These are phyloP conservation scores for Cerceris ruficornis DNA, from an alignment of 2,888 invertebrate species.

Conservation along the genomic window DNA sequence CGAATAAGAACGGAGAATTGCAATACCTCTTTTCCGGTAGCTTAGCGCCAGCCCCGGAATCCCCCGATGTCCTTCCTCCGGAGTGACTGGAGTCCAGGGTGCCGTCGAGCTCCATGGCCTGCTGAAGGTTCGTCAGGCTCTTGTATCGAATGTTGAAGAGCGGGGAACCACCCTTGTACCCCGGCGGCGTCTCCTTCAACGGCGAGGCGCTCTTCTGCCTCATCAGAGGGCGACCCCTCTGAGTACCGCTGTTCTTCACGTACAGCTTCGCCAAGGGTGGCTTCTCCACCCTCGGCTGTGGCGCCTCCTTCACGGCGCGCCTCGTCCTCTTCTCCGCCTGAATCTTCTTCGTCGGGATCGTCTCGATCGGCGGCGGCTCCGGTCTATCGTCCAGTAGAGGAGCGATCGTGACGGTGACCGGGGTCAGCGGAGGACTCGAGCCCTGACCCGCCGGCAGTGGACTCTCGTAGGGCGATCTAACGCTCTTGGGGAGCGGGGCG, in stretches of 20 bases:
- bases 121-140: slow-evolving; percentile 87
- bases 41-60: slow-evolving; percentile 90
- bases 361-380: slow-evolving; percentile 95
- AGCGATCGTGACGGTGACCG: slow-evolving; percentile 84
- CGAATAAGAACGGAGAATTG: not conserved
- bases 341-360: slow-evolving; percentile 92
- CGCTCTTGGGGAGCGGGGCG: slow-evolving; percentile 93
- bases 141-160: slow-evolving; percentile 88
- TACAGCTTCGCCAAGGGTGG: slow-evolving; percentile 87
- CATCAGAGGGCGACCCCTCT: slow-evolving; percentile 86
- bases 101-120: slow-evolving; percentile 88
- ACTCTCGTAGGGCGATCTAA: slow-evolving; percentile 85
- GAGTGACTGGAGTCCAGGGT: slow-evolving; percentile 95
- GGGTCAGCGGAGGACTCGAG: slow-evolving; percentile 79
- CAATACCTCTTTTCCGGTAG: slow-evolving; percentile 89
- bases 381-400: slow-evolving; percentile 87
- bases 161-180: slow-evolving; percentile 89
- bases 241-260: slow-evolving; percentile 88
- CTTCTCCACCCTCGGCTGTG: slow-evolving; percentile 84
- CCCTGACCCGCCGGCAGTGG: slow-evolving; percentile 68
- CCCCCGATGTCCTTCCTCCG: slow-evolving; percentile 92
- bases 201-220: slow-evolving; percentile 89
- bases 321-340: slow-evolving; percentile 90
- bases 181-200: slow-evolving; percentile 87
- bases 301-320: slow-evolving; percentile 85